These are phyloP conservation scores for Anas platyrhynchos DNA, from an alignment of 2,113 vertebrate genomes.

Conservation along the genomic window DNA sequence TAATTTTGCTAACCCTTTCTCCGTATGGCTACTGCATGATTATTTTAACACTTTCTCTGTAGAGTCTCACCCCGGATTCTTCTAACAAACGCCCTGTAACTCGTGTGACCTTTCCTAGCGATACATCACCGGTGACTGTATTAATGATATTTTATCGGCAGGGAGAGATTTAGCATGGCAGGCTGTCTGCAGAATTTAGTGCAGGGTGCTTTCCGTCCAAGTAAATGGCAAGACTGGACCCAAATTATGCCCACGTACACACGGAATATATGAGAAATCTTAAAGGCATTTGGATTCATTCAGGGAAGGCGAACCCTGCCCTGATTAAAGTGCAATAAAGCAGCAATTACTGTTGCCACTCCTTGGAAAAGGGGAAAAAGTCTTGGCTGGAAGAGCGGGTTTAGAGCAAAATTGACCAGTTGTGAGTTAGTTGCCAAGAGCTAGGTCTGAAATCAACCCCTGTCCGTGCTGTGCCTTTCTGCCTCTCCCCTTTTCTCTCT, in stretches of 20 bases:
- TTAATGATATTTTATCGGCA: neutral
- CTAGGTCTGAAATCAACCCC: neutral
- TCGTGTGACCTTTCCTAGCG: neutral
- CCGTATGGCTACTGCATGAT: neutral
- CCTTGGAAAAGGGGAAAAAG: neutral
- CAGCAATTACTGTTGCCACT: neutral
- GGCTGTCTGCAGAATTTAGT: neutral
- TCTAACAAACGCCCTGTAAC: neutral
- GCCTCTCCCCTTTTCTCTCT: neutral
- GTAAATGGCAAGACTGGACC: neutral
- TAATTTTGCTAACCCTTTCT: neutral
- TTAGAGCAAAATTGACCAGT: neutral
- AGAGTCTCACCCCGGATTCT: neutral
- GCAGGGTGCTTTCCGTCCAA: neutral
- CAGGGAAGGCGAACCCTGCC: neutral
- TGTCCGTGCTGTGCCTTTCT: neutral
- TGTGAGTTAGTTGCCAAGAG: neutral
- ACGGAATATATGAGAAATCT: neutral
- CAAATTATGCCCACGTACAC: neutral
- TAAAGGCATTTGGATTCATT: neutral
- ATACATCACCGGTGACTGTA: neutral
- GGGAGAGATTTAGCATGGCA: neutral
- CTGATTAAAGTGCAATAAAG: neutral
- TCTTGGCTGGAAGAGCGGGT: neutral
- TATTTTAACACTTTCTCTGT: neutral